Conservation (phyloP, 2,113 vertebrate species). For the Oceanites oceanicus region DNA sequence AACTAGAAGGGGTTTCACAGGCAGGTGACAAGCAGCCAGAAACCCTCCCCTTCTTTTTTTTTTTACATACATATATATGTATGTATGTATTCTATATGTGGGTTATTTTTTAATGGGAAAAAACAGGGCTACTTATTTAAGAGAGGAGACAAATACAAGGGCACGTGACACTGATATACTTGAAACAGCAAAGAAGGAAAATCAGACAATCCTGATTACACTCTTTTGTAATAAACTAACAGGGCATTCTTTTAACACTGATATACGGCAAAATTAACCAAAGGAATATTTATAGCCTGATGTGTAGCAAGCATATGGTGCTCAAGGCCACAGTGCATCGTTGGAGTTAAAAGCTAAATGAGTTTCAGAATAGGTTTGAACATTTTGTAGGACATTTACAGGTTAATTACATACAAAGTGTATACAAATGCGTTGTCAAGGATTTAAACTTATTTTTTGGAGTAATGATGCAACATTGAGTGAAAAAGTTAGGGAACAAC, state of each 20-base stretch:
- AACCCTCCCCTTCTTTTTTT: background rate
- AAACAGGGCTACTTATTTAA: background rate
- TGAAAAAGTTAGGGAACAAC: background rate
- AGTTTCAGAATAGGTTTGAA: background rate
- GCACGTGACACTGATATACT: background rate
- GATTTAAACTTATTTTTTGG: background rate
- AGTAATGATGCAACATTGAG: background rate
- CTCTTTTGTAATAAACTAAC: background rate
- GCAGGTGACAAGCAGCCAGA: conserved; percentile 15
- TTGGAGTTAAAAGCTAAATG: background rate
- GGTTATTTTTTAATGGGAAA: background rate
- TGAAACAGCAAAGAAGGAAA: background rate
- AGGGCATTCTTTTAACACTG: background rate
- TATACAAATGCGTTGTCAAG: background rate
- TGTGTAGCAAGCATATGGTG: background rate
- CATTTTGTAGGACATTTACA: background rate
- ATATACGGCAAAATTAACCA: background rate
- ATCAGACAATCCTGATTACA: background rate
- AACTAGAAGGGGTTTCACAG: conserved; percentile 42
- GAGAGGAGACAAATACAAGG: background rate
- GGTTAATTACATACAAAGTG: background rate
- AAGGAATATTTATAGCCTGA: background rate
- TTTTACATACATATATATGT: background rate
- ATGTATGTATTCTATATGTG: conserved; percentile 6
- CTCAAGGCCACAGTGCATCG: background rate